These are phyloP conservation scores for Tinamus guttatus DNA, from an alignment of 2,113 vertebrate species.

Conservation along the genomic window DNA sequence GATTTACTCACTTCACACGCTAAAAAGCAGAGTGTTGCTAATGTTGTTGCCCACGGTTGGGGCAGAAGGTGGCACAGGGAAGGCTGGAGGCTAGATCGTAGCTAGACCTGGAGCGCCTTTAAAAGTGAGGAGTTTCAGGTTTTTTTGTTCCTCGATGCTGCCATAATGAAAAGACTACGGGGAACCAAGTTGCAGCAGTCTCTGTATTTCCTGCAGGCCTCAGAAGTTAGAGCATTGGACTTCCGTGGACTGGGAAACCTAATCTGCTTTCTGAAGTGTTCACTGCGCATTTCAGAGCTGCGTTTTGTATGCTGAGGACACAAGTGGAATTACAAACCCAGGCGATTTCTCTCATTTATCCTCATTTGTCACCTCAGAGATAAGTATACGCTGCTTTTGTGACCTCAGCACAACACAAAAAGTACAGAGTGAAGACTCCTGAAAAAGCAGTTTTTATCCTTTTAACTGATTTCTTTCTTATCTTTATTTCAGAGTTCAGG, in stretches of 20 bases:
- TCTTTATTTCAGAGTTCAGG: neutral
- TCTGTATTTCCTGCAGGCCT: neutral
- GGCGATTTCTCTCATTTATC: neutral
- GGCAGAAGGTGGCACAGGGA: neutral
- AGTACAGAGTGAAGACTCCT: neutral
- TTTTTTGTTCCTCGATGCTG: neutral
- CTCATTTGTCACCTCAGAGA: neutral
- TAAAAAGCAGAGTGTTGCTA: rapidly evolving
- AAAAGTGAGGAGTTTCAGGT: neutral
- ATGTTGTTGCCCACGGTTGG: neutral
- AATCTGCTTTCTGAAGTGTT: neutral
- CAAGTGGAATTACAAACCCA: neutral
- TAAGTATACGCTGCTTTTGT: neutral
- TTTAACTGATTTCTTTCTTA: neutral
- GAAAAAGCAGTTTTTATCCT: neutral
- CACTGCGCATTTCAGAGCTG: neutral
- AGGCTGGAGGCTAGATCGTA: neutral
- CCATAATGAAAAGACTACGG: neutral
- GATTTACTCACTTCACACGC: neutral
- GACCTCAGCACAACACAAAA: neutral
- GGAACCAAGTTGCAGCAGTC: neutral
- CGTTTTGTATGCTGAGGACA: neutral
- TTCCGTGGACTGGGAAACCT: neutral
- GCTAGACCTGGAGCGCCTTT: neutral
- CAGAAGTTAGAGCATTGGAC: neutral